Percentiles rank a stretch among this genome's conserved stretches.
These are phyloP conservation scores for Cephalopholis sonnerati DNA, from an alignment of 2,113 vertebrate genomes.

Conservation along the genomic window DNA sequence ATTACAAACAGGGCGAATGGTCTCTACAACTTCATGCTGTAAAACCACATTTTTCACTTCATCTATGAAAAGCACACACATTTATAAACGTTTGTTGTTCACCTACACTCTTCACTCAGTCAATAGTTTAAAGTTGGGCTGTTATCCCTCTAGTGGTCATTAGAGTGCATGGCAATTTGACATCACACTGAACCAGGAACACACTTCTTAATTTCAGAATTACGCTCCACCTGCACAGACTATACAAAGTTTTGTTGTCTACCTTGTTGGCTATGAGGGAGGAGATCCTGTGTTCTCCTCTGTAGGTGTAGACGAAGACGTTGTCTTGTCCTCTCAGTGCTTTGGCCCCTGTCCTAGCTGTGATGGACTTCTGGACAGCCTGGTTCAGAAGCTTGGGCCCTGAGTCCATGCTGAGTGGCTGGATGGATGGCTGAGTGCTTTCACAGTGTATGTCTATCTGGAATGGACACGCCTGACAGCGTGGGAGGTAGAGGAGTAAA, in stretches of 20 bases:
- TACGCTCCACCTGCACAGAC: not conserved
- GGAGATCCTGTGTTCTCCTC: constrained; percentile 86
- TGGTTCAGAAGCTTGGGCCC: constrained; percentile 87
- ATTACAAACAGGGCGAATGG: constrained; percentile 40
- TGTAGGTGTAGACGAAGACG: constrained; percentile 86
- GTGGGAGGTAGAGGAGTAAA: not conserved
- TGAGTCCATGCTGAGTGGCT: constrained; percentile 84
- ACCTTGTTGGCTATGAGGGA: constrained; percentile 94
- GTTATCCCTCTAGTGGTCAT: not conserved
- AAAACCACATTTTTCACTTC: not conserved
- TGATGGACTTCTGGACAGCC: constrained; percentile 88
- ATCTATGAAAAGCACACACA: not conserved
- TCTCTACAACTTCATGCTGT: not conserved
- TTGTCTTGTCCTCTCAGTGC: constrained; percentile 86
- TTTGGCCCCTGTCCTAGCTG: constrained; percentile 84
- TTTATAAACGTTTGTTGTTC: not conserved
- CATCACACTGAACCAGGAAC: not conserved
- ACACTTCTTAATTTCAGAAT: not conserved
- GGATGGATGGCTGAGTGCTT: constrained; percentile 84
- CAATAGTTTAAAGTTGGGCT: not conserved
- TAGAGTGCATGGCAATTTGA: not conserved
- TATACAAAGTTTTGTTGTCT: constrained; percentile 9
- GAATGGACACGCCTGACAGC: constrained; percentile 92
- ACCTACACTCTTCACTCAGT: not conserved
- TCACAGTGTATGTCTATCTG: constrained; percentile 88